Evolutionary conservation across 2,113 vertebrate species (phyloP), one percentile per base, ranked within the genome.

Genomic region (Bubalus kerabau): DNA sequence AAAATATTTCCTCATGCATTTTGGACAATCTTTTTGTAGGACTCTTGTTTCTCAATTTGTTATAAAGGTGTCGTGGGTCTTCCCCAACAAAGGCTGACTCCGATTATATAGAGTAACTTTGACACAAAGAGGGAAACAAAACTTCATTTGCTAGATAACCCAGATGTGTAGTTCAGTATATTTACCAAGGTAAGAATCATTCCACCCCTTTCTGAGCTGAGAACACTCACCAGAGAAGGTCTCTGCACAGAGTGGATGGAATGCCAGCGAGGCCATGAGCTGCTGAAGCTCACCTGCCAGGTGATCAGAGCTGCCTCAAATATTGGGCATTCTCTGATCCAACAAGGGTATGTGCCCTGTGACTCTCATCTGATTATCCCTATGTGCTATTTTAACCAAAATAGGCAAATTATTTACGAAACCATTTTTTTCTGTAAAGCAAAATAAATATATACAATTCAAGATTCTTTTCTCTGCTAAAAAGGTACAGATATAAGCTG

Each of bases 321-420:
- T 87, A 96, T 64, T 96, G 96, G 95, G 97, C 60, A 62, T 90
- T 11, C 59, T 81, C 81, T 12, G 92, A 88, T 19, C 89, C 57
- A 90, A 88, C 0, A 0, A 81, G 52, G 96, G 96, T 0, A 0
- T 12, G 11, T 19, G 54, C 0, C 0, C 84, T 78, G 23, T 74
- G 85, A 87, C 80, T 96, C 90, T 96, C 85, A 5, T 17, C 56
- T 13, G 64, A 24, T 28, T 92, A 95, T 46, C 91, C 93, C 90
- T 82, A 93, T 98, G 98, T 97, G 95, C 98, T 98, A 96, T 90
- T 48, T 84, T 98, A 98, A 97, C 74, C 95, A 96, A 97, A 97
- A 98, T 98, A 97, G 96, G 98, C 98, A 98, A 98, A 98, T 89
- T 95, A 97, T 97, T 97, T 97, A 98, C 0, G 40, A 97, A 98